Conservation (phyloP, 2,797 vertebrate species). For the Babyrousa celebensis region DNA sequence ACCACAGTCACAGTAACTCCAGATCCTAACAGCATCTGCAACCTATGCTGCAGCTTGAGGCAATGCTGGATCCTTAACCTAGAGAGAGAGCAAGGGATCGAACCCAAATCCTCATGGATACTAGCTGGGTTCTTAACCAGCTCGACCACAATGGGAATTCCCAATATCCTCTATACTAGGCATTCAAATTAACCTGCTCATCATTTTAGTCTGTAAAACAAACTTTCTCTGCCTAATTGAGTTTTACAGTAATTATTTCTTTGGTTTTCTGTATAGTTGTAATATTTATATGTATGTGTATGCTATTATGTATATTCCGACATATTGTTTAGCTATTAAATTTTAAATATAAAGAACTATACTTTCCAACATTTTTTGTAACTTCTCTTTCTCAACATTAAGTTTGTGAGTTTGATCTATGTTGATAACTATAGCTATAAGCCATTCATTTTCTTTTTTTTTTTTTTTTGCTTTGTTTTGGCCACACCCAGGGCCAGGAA, state of each 20-base stretch:
- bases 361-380: slow-evolving; percentile 2
- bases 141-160: too few species aligned
- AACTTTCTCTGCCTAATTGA: slow-evolving; percentile 26
- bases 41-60: too few species aligned
- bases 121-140: too few species aligned
- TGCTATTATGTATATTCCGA: not conserved
- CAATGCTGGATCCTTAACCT: too few species aligned
- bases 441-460: not conserved
- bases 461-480: not conserved
- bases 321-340: not conserved
- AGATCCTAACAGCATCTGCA: too few species aligned
- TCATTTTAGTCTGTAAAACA: slow-evolving; percentile 12
- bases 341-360: not conserved
- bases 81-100: too few species aligned
- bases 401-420: not conserved
- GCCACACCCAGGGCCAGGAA: not conserved
- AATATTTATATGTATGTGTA: not conserved
- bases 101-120: too few species aligned
- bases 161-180: not conserved
- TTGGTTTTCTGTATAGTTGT: slow-evolving; percentile 3
- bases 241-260: slow-evolving; percentile 38
- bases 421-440: not conserved
- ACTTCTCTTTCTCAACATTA: not conserved
- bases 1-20: too few species aligned
- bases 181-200: not conserved